A percentile compares a stretch with the other conserved stretches of the same genome.
These are phyloP conservation scores for Macrobrachium rosenbergii DNA, from an alignment of 1,140 invertebrate species.

Conservation along the genomic window DNA sequence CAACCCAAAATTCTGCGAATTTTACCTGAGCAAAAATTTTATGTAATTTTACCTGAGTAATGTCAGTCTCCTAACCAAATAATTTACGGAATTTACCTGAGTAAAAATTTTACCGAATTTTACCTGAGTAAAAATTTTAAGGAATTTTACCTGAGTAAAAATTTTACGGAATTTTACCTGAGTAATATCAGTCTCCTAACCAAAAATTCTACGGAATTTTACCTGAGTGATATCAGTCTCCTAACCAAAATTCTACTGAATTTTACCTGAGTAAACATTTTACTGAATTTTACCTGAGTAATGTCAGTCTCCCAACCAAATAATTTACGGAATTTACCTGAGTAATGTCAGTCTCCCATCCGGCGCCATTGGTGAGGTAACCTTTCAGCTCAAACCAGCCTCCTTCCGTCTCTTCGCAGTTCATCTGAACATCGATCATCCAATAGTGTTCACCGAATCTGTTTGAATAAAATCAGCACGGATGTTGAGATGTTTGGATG, in stretches of 20 bases:
- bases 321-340: too few species aligned
- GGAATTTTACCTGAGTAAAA: too few species aligned
- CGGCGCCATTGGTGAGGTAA: slow-evolving; percentile 48
- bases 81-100: too few species aligned
- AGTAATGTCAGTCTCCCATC: slow-evolving; percentile 51
- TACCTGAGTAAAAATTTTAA: too few species aligned
- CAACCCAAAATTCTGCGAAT: too few species aligned
- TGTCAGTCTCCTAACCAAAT: too few species aligned
- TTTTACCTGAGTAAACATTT: not conserved
- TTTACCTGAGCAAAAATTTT: too few species aligned
- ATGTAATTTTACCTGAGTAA: too few species aligned
- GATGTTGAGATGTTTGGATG: too few species aligned
- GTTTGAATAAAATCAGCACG: not conserved
- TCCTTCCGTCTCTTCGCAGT: slow-evolving; percentile 71
- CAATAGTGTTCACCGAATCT: slow-evolving; percentile 72
- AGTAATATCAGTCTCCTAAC: slow-evolving; percentile 57
- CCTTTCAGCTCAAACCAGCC: slow-evolving; percentile 73
- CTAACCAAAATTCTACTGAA: slow-evolving; percentile 14
- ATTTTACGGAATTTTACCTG: too few species aligned
- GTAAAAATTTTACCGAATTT: too few species aligned
- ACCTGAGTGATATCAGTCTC: slow-evolving; percentile 59
- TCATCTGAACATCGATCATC: slow-evolving; percentile 72
- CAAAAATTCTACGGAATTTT: not conserved
- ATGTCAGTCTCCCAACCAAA: slow-evolving; percentile 62
- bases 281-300: too few species aligned